Evolutionary conservation across 2,797 vertebrate species (phyloP).

Genomic region (Hozukius guyotensis): DNA sequence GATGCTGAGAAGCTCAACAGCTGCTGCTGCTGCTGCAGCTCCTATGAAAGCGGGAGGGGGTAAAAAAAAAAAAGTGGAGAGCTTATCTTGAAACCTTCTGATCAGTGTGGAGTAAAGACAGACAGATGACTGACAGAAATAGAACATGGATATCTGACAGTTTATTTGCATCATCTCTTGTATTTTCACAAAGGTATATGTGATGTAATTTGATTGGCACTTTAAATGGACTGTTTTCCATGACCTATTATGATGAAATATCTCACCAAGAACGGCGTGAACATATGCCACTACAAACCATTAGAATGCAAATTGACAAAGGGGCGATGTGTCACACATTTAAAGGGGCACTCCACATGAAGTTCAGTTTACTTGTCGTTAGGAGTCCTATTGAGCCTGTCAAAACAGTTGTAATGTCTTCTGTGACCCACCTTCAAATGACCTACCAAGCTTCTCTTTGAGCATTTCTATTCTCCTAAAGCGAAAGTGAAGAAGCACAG

Average conservation of each 20-base stretch:
- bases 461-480: neutral
- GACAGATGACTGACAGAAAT: constrained; percentile 63
- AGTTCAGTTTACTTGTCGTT: neutral
- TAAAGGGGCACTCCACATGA: constrained; percentile 1
- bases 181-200: constrained; percentile 42
- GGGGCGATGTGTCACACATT: neutral
- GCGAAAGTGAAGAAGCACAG: neutral
- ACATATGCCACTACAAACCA: neutral
- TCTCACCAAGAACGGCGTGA: constrained; percentile 14
- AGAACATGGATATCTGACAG: constrained; percentile 36
- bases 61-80: neutral
- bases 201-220: constrained; percentile 64
- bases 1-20: constrained; percentile 34
- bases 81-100: constrained; percentile 48
- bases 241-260: constrained; percentile 54
- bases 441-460: neutral
- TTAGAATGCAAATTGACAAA: constrained; percentile 6
- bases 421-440: neutral
- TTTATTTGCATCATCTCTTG: constrained; percentile 47
- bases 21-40: constrained; percentile 7
- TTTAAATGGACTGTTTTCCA: constrained; percentile 56
- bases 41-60: constrained; percentile 9
- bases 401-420: neutral
- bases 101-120: constrained; percentile 39
- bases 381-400: neutral